Conservation (phyloP, 2,797 vertebrate species). For the Sebastes oblongus region DNA sequence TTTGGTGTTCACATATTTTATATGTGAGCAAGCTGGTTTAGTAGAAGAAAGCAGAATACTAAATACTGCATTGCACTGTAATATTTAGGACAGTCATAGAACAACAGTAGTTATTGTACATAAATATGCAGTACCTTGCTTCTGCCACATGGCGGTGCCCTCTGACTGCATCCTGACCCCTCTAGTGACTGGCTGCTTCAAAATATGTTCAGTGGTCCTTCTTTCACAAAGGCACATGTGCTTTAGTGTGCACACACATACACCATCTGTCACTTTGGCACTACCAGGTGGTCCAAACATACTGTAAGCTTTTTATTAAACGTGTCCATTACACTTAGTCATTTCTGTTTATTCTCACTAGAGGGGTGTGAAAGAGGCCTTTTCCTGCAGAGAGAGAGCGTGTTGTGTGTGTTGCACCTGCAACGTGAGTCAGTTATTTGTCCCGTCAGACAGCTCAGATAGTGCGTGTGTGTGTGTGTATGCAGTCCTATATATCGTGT, state of each 20-base stretch:
- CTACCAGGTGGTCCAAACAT: slow-evolving; percentile 30
- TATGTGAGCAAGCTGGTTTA: neutral
- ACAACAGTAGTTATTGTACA: neutral
- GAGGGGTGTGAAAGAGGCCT: neutral
- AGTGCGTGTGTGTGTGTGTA: neutral
- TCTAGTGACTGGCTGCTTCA: neutral
- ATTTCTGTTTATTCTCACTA: slow-evolving; percentile 28
- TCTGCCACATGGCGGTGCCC: slow-evolving; percentile 54
- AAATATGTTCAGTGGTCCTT: neutral
- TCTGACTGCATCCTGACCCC: neutral
- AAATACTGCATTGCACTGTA: neutral
- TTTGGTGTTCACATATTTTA: neutral
- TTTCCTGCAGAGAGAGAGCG: neutral
- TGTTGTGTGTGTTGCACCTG: slow-evolving; percentile 24
- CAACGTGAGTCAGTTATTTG: slow-evolving; percentile 26
- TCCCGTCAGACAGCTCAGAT: slow-evolving; percentile 6
- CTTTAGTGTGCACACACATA: neutral
- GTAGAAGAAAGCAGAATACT: neutral
- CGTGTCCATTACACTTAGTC: neutral
- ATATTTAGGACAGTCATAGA: neutral
- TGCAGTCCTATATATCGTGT: slow-evolving; percentile 1
- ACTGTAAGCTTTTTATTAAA: slow-evolving; percentile 13
- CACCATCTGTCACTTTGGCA: slow-evolving; percentile 42
- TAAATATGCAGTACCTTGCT: slow-evolving; percentile 4
- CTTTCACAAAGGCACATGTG: neutral